Evolutionary conservation across 2,888 invertebrate species (phyloP).

Genomic region (Drosophila meridiana): DNA sequence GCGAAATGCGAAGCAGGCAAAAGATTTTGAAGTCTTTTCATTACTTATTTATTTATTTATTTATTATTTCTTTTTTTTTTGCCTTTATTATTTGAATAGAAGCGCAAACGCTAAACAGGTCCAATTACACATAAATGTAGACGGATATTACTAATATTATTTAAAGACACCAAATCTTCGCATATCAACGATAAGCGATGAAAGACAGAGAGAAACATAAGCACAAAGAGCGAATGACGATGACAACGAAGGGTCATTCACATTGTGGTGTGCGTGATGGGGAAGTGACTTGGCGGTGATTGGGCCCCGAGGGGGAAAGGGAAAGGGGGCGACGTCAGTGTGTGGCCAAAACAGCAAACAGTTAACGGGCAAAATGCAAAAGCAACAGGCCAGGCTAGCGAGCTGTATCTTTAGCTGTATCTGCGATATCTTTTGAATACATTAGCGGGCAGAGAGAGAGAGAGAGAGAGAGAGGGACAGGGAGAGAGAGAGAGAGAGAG

Average conservation of each 20-base stretch:
- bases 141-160: slow-evolving; percentile 25
- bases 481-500: slow-evolving; percentile 1
- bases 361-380: slow-evolving; percentile 29
- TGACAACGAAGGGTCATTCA: slow-evolving; percentile 63
- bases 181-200: slow-evolving; percentile 5
- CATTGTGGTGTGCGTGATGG: slow-evolving; percentile 42
- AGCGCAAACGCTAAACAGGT: slow-evolving; percentile 14
- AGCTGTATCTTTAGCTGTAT: slow-evolving; percentile 45
- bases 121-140: not conserved
- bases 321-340: not conserved
- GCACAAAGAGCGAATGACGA: slow-evolving; percentile 20
- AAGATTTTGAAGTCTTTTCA: not conserved
- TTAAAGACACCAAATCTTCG: slow-evolving; percentile 47
- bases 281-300: slow-evolving; percentile 9
- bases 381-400: slow-evolving; percentile 30
- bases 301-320: not conserved
- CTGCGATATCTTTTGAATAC: slow-evolving; percentile 50
- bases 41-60: not conserved
- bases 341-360: slow-evolving; percentile 30
- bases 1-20: not conserved
- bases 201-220: slow-evolving; percentile 10
- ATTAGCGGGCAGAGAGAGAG: slow-evolving; percentile 23
- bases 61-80: not conserved
- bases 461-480: not conserved
- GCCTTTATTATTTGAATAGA: slow-evolving; percentile 3